phyloP scores from a whole-genome alignment of 2,888 invertebrate species.

The Apamea anceps region DNA sequence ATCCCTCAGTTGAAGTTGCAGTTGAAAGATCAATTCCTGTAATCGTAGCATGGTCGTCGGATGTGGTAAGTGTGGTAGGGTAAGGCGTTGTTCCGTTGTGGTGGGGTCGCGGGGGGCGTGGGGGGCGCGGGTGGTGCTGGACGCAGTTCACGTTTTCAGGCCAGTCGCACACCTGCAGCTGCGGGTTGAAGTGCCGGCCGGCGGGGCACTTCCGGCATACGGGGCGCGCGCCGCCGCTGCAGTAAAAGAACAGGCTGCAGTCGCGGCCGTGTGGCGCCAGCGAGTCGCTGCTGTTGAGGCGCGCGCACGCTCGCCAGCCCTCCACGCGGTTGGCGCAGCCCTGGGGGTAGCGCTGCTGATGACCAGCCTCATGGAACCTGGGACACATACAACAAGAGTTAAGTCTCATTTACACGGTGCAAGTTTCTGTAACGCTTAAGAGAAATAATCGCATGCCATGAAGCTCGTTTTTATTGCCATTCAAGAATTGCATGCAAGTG shows the following conservation, averaged over 20 bases:
- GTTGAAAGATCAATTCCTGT: background rate
- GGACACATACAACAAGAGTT: background rate
- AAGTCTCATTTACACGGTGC: background rate
- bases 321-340: constrained; percentile 37
- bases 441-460: background rate
- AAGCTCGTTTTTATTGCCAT: background rate
- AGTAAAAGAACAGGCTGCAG: constrained; percentile 75
- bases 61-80: background rate
- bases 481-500: background rate
- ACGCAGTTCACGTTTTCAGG: constrained; percentile 66
- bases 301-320: constrained; percentile 63
- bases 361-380: constrained; percentile 19
- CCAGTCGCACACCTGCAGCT: constrained; percentile 69
- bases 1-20: too few relatives aligned
- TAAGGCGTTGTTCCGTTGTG: background rate
- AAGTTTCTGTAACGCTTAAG: background rate
- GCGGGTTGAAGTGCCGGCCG: constrained; percentile 71
- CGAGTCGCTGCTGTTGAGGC: constrained; percentile 45
- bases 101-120: background rate
- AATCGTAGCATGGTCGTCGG: background rate
- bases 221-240: constrained; percentile 58
- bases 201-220: constrained; percentile 73
- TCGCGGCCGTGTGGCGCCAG: constrained; percentile 72
- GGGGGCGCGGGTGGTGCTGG: too few relatives aligned
- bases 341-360: background rate